Conservation (phyloP, 2,888 invertebrate genomes). For the Netelia fuscicornis region DNA sequence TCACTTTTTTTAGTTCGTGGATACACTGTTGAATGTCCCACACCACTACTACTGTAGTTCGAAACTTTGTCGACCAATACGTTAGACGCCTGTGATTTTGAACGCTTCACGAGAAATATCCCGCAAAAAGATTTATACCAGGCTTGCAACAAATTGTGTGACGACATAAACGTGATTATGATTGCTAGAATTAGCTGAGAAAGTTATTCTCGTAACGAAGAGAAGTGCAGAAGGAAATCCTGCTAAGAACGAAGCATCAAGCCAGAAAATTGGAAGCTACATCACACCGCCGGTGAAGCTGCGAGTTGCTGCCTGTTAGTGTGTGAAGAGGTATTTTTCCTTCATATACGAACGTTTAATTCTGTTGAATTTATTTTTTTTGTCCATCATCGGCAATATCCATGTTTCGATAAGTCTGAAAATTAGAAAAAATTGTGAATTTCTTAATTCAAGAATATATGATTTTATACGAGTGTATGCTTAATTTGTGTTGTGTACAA, state of each 20-base stretch:
- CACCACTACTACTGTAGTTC: slow-evolving; percentile 2
- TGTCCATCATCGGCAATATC: background rate
- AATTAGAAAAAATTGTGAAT: background rate
- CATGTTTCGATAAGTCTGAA: background rate
- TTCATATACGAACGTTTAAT: background rate
- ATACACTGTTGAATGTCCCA: background rate
- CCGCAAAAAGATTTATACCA: background rate
- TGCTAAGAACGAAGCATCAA: background rate
- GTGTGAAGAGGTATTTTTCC: background rate
- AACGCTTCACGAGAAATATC: slow-evolving; percentile 5
- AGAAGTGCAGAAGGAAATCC: background rate
- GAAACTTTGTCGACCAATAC: slow-evolving; percentile 38
- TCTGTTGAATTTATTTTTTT: background rate
- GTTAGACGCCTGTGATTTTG: slow-evolving; percentile 45
- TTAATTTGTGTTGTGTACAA: background rate
- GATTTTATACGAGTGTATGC: background rate
- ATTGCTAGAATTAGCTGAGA: background rate
- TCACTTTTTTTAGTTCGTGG: background rate
- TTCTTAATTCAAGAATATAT: background rate
- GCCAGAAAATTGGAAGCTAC: background rate
- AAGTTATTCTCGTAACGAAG: slow-evolving; percentile 1
- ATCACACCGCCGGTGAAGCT: background rate
- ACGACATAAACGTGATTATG: slow-evolving; percentile 2
- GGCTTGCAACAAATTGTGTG: background rate
- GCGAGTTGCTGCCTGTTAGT: background rate